Conservation (phyloP, 2,113 vertebrate genomes). For the Guaruba guarouba region DNA sequence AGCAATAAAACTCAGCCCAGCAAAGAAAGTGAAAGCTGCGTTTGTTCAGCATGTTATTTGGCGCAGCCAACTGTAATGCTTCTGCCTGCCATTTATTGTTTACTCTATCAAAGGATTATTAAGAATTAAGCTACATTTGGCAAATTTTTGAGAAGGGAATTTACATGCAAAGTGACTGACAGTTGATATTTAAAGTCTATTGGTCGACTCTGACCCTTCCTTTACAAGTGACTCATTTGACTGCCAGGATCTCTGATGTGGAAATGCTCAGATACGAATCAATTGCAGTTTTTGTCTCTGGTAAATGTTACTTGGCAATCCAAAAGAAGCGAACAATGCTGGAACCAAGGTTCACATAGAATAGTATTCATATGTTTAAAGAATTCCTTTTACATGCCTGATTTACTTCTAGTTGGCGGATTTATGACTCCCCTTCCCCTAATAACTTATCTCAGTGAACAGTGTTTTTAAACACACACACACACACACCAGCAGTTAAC, state of each 20-base stretch:
- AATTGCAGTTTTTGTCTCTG: slow-evolving; percentile 60
- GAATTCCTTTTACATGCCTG: slow-evolving; percentile 55
- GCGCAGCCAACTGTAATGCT: slow-evolving; percentile 53
- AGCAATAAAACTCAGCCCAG: slow-evolving; percentile 61
- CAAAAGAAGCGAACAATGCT: slow-evolving; percentile 29
- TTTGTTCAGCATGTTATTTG: slow-evolving; percentile 65
- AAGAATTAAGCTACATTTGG: slow-evolving; percentile 51
- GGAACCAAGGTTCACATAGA: slow-evolving; percentile 11
- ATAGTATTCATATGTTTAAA: slow-evolving; percentile 51
- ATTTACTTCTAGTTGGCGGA: slow-evolving; percentile 50
- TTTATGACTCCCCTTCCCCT: slow-evolving; percentile 60
- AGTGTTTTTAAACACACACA: not conserved
- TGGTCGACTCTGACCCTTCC: slow-evolving; percentile 45
- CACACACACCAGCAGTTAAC: slow-evolving; percentile 52
- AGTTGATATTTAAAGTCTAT: slow-evolving; percentile 57
- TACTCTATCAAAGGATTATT: slow-evolving; percentile 62
- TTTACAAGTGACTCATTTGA: slow-evolving; percentile 63
- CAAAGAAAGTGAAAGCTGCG: slow-evolving; percentile 63
- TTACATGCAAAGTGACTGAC: slow-evolving; percentile 56
- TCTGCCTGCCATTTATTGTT: slow-evolving; percentile 56
- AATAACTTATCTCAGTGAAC: slow-evolving; percentile 54
- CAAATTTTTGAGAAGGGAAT: slow-evolving; percentile 16
- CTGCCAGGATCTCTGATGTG: slow-evolving; percentile 63
- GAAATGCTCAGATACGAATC: slow-evolving; percentile 59
- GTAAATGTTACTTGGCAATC: slow-evolving; percentile 58